Percentiles rank a stretch among this genome's conserved stretches.
phyloP scores from a whole-genome alignment of 1,140 invertebrate species.

The Delia radicum region DNA sequence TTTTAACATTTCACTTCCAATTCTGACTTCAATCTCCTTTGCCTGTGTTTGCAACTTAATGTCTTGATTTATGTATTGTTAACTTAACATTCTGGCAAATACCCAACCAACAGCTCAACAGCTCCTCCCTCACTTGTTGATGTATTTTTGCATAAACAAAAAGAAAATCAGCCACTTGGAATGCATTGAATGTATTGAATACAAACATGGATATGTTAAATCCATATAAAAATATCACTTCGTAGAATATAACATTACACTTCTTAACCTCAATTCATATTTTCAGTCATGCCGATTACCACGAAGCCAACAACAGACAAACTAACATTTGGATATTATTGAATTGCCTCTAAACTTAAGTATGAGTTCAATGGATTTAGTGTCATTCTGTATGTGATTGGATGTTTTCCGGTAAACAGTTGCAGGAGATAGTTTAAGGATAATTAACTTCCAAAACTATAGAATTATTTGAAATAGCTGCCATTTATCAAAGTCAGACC shows the following conservation, averaged over 20 bases:
- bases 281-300: neutral
- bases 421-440: too few relatives aligned
- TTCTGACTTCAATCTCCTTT: neutral
- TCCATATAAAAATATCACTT: neutral
- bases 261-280: constrained; percentile 15
- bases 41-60: neutral
- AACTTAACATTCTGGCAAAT: neutral
- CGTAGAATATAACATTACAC: constrained; percentile 12
- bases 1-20: neutral
- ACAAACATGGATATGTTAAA: neutral
- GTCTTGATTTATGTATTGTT: neutral
- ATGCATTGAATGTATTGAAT: neutral
- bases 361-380: too few relatives aligned
- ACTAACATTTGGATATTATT: neutral
- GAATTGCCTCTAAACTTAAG: neutral
- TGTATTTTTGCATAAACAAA: neutral
- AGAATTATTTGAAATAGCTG: too few relatives aligned
- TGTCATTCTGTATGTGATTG: neutral
- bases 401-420: too few relatives aligned
- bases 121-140: constrained; percentile 3
- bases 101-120: neutral
- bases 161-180: neutral
- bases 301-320: neutral
- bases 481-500: too few relatives aligned
- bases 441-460: too few relatives aligned